Conservation (phyloP, 2,888 invertebrate species). For the Drosophila yooni region DNA sequence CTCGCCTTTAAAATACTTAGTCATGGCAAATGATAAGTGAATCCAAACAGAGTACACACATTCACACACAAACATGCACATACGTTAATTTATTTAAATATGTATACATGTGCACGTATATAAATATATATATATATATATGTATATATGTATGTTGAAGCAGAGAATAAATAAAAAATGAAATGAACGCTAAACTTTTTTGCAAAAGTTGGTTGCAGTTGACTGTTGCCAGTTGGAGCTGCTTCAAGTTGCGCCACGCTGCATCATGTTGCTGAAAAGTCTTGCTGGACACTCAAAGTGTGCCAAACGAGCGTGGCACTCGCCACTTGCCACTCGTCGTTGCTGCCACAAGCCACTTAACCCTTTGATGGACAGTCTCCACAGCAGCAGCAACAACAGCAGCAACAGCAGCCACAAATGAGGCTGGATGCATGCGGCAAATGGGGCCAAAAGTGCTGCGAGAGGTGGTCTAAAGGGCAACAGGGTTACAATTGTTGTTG, state of each 20-base stretch:
- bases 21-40: constrained; percentile 24
- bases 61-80: not conserved
- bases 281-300: constrained; percentile 39
- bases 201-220: constrained; percentile 16
- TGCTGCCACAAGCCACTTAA: constrained; percentile 70
- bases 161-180: not conserved
- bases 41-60: constrained; percentile 4
- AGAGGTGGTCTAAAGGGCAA: not conserved
- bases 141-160: not conserved
- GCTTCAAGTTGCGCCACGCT: constrained; percentile 6
- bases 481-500: constrained; percentile 20
- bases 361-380: constrained; percentile 70
- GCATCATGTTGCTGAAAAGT: constrained; percentile 50
- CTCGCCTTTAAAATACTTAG: constrained; percentile 1
- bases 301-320: constrained; percentile 35
- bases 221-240: constrained; percentile 26
- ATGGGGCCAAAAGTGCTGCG: constrained; percentile 2
- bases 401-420: constrained; percentile 58
- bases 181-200: not conserved
- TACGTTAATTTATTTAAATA: not conserved
- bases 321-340: constrained; percentile 32
- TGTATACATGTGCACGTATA: not conserved
- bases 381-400: constrained; percentile 34
- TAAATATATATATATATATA: not conserved
- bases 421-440: constrained; percentile 38